Base-by-base conservation (phyloP, 2,113 vertebrate species). In the Podilymbus podiceps region DNA sequence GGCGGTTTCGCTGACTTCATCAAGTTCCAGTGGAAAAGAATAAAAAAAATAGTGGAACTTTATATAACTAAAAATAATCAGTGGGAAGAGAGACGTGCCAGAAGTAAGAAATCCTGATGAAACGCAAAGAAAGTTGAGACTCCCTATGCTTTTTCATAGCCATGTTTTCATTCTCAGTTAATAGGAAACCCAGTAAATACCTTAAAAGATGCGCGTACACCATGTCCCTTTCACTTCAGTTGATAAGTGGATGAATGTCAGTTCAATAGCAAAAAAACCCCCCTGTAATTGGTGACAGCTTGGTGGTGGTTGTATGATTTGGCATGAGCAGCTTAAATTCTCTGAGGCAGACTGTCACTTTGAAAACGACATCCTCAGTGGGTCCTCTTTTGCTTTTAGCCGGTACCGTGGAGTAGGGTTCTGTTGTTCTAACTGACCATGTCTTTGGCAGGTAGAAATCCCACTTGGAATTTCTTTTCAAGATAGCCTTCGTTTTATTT, bases 271-370 rank as follows among this genome's bases (percentile, higher is more conserved):
- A 67, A 77, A 75, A 13, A 40, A 28, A 8, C 38, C 38, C 38
- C 38, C 38, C 6, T 12, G 2, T 81, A 78, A 46, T 18, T 78
- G 40, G 21, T 71, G 31, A 35, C 0, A 0, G 31, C 42, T 77
- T 63, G 16, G 25, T 87, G 83, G 28, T 66, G 68, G 18, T 35
- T 11, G 33, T 74, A 8, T 50, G 71, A 15, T 81, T 93, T 74
- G 67, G 60, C 74, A 52, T 33, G 52, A 90, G 53, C 33, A 60
- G 46, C 53, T 67, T 93, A 76, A 94, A 46, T 50, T 88, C 63
- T 91, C 33, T 0, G 11, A 71, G 63, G 47, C 63, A 74, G 25
- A 83, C 56, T 80, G 40, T 67, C 18, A 33, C 46, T 86, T 92
- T 38, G 16, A 69, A 24, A 28, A 40, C 15, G 13, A 16, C 23